Percentiles rank a stretch among this genome's conserved stretches.
Evolutionary conservation across 2,113 vertebrate species (phyloP).

Genomic region (Colius striatus): DNA sequence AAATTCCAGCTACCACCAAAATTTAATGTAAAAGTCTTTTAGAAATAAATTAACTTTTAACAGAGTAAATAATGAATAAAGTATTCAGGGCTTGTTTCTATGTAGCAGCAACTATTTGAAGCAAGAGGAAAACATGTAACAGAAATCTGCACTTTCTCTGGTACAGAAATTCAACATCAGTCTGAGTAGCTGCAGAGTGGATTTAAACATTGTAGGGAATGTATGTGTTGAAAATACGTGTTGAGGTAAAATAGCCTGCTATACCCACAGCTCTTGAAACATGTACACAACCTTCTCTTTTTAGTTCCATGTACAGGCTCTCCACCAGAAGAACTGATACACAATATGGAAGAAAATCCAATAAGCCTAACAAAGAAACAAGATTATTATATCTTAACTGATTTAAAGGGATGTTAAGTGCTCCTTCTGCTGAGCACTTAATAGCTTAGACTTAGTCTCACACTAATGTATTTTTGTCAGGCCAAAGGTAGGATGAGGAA

Average conservation of each 20-base stretch:
- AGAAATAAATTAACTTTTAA: neutral
- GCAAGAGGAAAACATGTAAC: neutral
- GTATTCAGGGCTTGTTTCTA: neutral
- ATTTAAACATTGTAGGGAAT: neutral
- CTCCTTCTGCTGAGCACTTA: neutral
- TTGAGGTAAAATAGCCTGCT: neutral
- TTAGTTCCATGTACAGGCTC: neutral
- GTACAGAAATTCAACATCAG: neutral
- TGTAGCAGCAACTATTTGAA: neutral
- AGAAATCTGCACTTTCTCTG: neutral
- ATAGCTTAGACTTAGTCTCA: neutral
- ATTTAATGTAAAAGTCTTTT: neutral
- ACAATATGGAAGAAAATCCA: neutral
- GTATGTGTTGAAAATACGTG: neutral
- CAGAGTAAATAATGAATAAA: neutral
- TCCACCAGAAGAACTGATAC: neutral
- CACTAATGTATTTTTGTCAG: neutral
- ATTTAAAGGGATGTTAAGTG: neutral
- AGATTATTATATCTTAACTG: neutral
- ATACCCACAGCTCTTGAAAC: neutral
- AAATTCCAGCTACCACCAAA: neutral
- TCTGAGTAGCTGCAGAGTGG: neutral
- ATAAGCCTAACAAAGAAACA: neutral
- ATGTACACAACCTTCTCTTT: neutral
- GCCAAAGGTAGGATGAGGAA: neutral